Evolutionary conservation across 35 echinoderm and acorn worm genomes (phyloP).

Genomic region (Apostichopus japonicus): DNA sequence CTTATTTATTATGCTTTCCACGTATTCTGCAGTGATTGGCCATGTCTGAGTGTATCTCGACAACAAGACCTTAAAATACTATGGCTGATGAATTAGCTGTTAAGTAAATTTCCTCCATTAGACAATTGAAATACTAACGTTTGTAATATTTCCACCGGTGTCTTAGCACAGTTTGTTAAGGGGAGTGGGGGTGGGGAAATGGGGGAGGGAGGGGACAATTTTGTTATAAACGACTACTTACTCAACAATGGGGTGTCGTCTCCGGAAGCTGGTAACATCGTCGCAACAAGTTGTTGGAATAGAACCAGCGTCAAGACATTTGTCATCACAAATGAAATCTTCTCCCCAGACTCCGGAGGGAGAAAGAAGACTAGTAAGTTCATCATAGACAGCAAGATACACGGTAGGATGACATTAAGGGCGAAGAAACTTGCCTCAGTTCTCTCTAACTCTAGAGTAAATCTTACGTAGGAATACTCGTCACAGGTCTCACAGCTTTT

Average conservation of each 20-base stretch:
- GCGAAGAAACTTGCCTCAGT: constrained; percentile 24
- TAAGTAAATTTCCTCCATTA: too few relatives aligned
- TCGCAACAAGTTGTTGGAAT: constrained; percentile 71
- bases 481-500: neutral
- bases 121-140: too few relatives aligned
- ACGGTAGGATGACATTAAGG: constrained; percentile 31
- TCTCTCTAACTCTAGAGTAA: constrained; percentile 39
- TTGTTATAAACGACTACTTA: constrained; percentile 17
- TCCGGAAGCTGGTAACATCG: constrained; percentile 59
- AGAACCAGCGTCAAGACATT: constrained; percentile 74
- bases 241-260: constrained; percentile 63
- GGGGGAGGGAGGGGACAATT: too few relatives aligned
- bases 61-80: too few relatives aligned
- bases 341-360: constrained; percentile 77
- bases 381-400: constrained; percentile 38
- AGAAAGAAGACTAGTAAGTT: constrained; percentile 65
- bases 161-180: too few relatives aligned
- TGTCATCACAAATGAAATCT: constrained; percentile 74
- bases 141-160: too few relatives aligned
- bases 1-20: too few relatives aligned
- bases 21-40: too few relatives aligned
- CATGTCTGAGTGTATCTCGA: too few relatives aligned
- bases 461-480: constrained; percentile 11
- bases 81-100: too few relatives aligned
- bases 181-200: too few relatives aligned